Base-by-base conservation (phyloP, 2,888 invertebrate genomes). In the Serrognathus titanus region DNA sequence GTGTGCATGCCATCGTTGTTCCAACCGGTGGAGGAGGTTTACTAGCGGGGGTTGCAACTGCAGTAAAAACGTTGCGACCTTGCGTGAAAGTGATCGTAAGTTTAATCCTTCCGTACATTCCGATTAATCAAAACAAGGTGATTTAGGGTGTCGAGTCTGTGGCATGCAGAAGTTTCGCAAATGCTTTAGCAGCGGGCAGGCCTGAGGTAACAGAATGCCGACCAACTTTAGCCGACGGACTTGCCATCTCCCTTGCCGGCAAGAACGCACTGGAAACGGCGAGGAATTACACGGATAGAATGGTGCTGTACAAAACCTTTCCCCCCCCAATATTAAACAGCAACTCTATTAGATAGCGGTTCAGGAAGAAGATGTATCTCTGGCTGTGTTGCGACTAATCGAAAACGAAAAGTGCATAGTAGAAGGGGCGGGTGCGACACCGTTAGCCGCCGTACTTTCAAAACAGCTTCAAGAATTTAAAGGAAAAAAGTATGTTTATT, bases 21-120 rank as follows among this genome's bases (percentile, higher is more conserved):
- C 95, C 95, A 0, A 90, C 93, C 0, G 95, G 95, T 0, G 95
- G 94, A 10, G 92, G 89, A 0, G 94, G 95, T 0, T 80, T 95
- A 2, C 83, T 95, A 48, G 94, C 95, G 0, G 95, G 95, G 0
- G 84, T 91, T 5, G 91, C 92, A 2, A 83, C 91, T 0, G 94
- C 93, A 1, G 81, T 94, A 54, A 95, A 95, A 74, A 87, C 88
- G 10, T 79, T 94, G 9, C 85, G 87, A 53, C 93, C 94, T 0
- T 79, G 84, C 56, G 86, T 90, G 0, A 84, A 87, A 70, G 87
- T 95, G 51, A 92, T 93, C 71, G 94, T 60, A 51, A 31, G 55
- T 57, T n/a, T n/a, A 1, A 40, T 12, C 51, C n/a, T 9, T n/a
- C 11, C 9, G 10, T 16, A 13, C 7, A 35, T 24, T 48, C 10